A percentile compares a stretch with the other conserved stretches of the same genome.
Conservation (phyloP, 2,797 vertebrate genomes). For the Pantherophis alleghaniensis region DNA sequence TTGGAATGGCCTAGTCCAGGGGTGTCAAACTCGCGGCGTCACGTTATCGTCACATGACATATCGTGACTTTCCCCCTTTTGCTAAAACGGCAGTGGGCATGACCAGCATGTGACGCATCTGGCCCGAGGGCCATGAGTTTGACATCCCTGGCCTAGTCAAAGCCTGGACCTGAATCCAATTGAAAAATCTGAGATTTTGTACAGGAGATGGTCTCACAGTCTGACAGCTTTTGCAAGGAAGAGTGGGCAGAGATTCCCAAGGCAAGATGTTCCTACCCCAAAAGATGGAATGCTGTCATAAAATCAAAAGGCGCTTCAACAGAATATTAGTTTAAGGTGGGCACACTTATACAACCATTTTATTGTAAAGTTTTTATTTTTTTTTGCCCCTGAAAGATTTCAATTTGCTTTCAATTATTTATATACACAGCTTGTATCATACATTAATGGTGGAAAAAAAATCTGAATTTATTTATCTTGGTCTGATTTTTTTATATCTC, state of each 20-base stretch:
- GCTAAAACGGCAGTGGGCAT: no score
- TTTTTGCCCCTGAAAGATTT: not conserved
- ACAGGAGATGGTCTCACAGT: not conserved
- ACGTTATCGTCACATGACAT: no score
- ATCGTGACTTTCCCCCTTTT: no score
- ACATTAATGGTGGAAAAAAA: not conserved
- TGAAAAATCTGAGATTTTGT: not conserved
- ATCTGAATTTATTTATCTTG: not conserved
- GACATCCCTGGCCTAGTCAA: not conserved
- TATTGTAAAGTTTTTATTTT: not conserved
- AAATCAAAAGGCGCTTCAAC: not conserved
- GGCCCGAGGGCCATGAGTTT: no score
- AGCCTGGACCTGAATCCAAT: not conserved
- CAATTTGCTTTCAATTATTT: not conserved
- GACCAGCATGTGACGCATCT: no score
- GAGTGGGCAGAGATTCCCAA: not conserved
- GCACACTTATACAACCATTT: not conserved
- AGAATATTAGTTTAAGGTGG: not conserved
- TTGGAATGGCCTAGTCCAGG: not conserved
- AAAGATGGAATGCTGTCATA: not conserved
- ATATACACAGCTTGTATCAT: not conserved
- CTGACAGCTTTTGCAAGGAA: not conserved
- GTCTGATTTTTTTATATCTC: not conserved
- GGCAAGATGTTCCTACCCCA: not conserved
- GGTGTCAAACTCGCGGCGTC: no score